phyloP scores from a whole-genome alignment of 2,888 invertebrate genomes.

The Prosapia bicincta region DNA sequence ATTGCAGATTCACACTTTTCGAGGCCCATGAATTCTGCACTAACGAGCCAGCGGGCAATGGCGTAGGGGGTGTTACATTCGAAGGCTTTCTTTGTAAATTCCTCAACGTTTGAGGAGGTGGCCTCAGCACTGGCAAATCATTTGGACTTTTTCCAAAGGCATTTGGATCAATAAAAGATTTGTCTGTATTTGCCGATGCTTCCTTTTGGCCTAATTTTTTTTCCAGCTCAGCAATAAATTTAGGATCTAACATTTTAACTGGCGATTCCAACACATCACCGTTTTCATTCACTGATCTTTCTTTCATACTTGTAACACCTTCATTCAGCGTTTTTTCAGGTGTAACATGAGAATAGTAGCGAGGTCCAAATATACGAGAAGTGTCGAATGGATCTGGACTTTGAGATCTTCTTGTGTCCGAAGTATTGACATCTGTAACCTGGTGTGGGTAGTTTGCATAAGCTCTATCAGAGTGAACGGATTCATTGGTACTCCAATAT shows the following conservation, averaged over 20 bases:
- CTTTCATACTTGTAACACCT: constrained; percentile 3
- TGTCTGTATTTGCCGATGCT: constrained; percentile 47
- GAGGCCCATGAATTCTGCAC: constrained; percentile 32
- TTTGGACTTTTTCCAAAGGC: constrained; percentile 1
- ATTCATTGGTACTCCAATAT: constrained; percentile 42
- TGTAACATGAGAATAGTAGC: constrained; percentile 49
- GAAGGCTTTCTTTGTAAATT: constrained; percentile 37
- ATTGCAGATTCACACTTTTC: constrained; percentile 28
- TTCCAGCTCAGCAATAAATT: constrained; percentile 62
- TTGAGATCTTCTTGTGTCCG: background rate
- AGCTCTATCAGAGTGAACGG: background rate
- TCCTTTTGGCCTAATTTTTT: constrained; percentile 55
- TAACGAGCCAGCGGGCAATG: constrained; percentile 45
- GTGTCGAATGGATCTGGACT: constrained; percentile 66
- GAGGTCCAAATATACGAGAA: constrained; percentile 47
- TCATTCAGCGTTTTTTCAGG: constrained; percentile 38
- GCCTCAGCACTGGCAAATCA: constrained; percentile 49
- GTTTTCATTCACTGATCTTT: background rate
- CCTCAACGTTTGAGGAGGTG: constrained; percentile 46
- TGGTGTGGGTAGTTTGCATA: constrained; percentile 25
- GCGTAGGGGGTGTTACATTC: constrained; percentile 32
- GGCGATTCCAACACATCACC: constrained; percentile 35
- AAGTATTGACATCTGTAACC: background rate
- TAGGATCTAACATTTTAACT: constrained; percentile 53
- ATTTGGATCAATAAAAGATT: constrained; percentile 1